A percentile compares a stretch with the other conserved stretches of the same genome.
These are phyloP conservation scores for Triops longicaudatus DNA, from an alignment of 1,140 invertebrate genomes.

Conservation along the genomic window DNA sequence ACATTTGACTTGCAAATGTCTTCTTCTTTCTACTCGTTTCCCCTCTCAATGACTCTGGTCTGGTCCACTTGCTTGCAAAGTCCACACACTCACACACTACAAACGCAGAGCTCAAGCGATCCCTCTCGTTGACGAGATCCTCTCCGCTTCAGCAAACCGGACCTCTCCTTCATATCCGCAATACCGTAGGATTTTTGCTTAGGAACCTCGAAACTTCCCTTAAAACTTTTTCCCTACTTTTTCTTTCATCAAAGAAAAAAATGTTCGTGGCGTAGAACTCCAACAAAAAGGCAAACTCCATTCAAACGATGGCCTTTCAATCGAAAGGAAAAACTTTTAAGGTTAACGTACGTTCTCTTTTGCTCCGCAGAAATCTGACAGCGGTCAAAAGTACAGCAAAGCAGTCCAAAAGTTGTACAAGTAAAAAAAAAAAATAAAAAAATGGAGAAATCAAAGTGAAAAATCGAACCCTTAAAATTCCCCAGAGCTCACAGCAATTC, in stretches of 20 bases:
- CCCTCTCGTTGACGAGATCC: background rate
- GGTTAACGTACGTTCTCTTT: too few species aligned
- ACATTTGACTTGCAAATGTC: constrained; percentile 7
- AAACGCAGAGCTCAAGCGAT: background rate
- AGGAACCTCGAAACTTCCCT: too few species aligned
- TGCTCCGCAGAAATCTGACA: too few species aligned
- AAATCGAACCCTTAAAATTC: background rate
- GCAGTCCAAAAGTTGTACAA: background rate
- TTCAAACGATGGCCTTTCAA: background rate
- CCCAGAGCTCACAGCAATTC: background rate
- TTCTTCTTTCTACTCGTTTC: background rate
- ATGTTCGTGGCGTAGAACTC: background rate
- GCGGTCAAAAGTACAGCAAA: background rate
- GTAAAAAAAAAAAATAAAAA: background rate
- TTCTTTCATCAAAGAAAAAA: background rate
- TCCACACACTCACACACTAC: too few species aligned
- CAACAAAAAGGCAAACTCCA: background rate
- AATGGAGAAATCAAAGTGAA: background rate
- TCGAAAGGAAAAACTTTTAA: background rate
- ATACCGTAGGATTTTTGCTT: background rate
- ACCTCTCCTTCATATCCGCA: background rate
- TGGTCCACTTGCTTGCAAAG: background rate
- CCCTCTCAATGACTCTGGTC: too few species aligned
- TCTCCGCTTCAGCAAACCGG: background rate
- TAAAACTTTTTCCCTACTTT: too few species aligned